Conservation (phyloP, 2,888 invertebrate species). For the Chloromyia formosa region DNA sequence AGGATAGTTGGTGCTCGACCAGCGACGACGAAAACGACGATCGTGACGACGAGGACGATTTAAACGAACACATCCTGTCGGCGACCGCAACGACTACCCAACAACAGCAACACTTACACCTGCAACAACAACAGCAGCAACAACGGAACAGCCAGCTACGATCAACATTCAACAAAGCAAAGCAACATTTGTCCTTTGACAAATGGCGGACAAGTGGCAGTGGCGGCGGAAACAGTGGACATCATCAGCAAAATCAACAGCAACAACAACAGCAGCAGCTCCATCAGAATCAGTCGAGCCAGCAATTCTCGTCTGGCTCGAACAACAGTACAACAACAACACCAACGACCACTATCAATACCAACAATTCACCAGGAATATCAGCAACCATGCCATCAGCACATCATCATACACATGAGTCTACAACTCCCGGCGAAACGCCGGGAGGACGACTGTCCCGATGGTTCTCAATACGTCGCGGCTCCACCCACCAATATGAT, state of each 20-base stretch:
- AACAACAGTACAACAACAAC: not conserved
- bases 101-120: slow-evolving; percentile 27
- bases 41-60: slow-evolving; percentile 74
- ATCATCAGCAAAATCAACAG: slow-evolving; percentile 52
- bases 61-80: slow-evolving; percentile 59
- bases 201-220: slow-evolving; percentile 72
- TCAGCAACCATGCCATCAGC: slow-evolving; percentile 51
- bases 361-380: slow-evolving; percentile 40
- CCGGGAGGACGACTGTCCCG: slow-evolving; percentile 81
- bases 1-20: slow-evolving; percentile 71
- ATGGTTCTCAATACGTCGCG: slow-evolving; percentile 89
- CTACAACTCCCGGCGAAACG: slow-evolving; percentile 73
- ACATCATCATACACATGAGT: slow-evolving; percentile 56
- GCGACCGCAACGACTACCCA: slow-evolving; percentile 54
- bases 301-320: slow-evolving; percentile 47
- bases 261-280: slow-evolving; percentile 53
- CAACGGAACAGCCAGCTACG: slow-evolving; percentile 80
- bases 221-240: slow-evolving; percentile 58
- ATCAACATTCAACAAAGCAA: slow-evolving; percentile 82
- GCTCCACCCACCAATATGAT: slow-evolving; percentile 85
- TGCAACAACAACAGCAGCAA: slow-evolving; percentile 50
- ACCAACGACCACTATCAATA: not conserved
- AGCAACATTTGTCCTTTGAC: slow-evolving; percentile 77
- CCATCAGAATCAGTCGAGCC: slow-evolving; percentile 48
- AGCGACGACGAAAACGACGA: slow-evolving; percentile 58